Conservation (phyloP, 2,113 vertebrate species). For the Corynorhinus townsendii region DNA sequence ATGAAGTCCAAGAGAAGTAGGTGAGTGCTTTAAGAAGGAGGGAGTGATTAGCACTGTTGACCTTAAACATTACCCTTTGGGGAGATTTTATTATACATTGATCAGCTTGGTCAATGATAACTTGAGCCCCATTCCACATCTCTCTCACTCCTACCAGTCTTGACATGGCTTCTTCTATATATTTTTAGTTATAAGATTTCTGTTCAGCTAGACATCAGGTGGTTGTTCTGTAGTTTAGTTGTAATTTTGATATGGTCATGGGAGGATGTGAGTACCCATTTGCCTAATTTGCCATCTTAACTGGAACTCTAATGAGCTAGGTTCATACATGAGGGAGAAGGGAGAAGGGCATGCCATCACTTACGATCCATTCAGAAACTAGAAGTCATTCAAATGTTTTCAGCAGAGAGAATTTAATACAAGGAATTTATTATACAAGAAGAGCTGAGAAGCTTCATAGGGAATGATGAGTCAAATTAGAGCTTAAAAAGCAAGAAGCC, state of each 20-base stretch:
- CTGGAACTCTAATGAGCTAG: not conserved
- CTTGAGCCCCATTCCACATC: not conserved
- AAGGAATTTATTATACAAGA: not conserved
- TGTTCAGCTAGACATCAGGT: not conserved
- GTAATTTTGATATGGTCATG: not conserved
- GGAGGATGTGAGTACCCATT: not conserved
- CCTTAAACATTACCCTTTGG: not conserved
- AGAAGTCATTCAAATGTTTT: not conserved
- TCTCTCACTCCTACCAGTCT: not conserved
- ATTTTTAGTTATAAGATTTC: not conserved
- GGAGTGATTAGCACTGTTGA: not conserved
- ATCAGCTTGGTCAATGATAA: not conserved
- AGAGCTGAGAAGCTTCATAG: not conserved
- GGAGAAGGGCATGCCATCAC: too few relatives aligned
- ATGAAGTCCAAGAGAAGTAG: accelerated
- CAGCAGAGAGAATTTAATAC: not conserved
- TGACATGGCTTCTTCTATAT: not conserved
- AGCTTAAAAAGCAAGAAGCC: not conserved
- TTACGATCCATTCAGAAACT: not conserved
- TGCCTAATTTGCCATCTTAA: not conserved
- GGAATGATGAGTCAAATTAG: not conserved
- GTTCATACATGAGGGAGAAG: not conserved
- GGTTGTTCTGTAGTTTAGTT: not conserved
- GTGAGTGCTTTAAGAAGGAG: not conserved
- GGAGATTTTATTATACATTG: not conserved